These are phyloP conservation scores for Synergus laeviventris DNA, from an alignment of 2,888 invertebrate species.

Conservation along the genomic window DNA sequence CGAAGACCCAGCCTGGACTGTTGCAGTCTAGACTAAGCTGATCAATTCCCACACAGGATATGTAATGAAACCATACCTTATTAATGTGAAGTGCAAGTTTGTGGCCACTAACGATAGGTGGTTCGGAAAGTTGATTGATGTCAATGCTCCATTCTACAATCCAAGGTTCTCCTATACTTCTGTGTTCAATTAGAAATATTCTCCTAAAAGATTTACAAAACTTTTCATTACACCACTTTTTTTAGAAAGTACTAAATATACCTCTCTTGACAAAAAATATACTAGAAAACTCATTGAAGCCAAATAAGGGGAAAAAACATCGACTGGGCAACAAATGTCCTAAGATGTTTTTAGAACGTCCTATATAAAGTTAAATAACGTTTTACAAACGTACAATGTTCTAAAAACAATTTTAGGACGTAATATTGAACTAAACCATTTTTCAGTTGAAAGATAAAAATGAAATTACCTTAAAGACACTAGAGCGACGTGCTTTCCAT, in stretches of 20 bases:
- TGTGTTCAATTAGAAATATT: slow-evolving; percentile 84
- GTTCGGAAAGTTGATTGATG: slow-evolving; percentile 84
- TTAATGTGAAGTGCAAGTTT: slow-evolving; percentile 84
- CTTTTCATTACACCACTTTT: no score
- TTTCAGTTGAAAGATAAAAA: slow-evolving; percentile 33
- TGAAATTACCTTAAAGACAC: slow-evolving; percentile 82
- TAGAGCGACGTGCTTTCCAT: slow-evolving; percentile 82
- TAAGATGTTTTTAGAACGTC: no score
- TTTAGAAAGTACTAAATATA: no score
- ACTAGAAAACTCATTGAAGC: not conserved
- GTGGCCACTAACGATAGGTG: slow-evolving; percentile 80
- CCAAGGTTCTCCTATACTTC: slow-evolving; percentile 83
- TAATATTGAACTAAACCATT: not conserved
- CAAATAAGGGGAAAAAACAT: not conserved
- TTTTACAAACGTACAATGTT: no score
- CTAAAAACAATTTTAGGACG: no score
- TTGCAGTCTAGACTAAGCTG: no score
- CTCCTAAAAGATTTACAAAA: slow-evolving; percentile 78
- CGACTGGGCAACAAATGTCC: no score
- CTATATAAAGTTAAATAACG: no score
- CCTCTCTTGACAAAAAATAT: slow-evolving; percentile 3
- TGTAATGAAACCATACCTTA: slow-evolving; percentile 79
- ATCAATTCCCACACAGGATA: no score
- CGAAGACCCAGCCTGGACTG: no score
- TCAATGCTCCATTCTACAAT: slow-evolving; percentile 86